These are phyloP conservation scores for Otolemur crassicaudatus DNA, from an alignment of 2,797 vertebrate genomes.

Conservation along the genomic window DNA sequence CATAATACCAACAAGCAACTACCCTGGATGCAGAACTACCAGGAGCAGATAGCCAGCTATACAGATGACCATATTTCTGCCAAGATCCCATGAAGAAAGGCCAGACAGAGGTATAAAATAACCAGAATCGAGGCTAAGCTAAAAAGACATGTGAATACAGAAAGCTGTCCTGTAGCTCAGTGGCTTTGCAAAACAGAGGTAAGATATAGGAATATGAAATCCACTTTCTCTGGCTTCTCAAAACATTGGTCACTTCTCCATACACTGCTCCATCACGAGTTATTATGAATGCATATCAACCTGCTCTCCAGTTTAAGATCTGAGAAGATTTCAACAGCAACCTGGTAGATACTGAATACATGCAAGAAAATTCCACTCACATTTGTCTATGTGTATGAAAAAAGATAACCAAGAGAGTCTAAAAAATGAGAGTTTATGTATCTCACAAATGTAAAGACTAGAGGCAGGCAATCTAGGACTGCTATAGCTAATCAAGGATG, in stretches of 20 bases:
- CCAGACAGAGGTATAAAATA: slow-evolving; percentile 40
- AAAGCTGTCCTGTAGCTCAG: background rate
- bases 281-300: background rate
- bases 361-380: slow-evolving; percentile 14
- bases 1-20: background rate
- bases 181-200: slow-evolving; percentile 36
- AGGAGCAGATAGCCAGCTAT: slow-evolving; percentile 18
- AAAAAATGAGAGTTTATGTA: background rate
- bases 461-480: background rate
- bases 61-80: slow-evolving; percentile 57
- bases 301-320: background rate
- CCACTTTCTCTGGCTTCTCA: background rate
- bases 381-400: background rate
- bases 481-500: background rate
- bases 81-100: background rate
- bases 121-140: background rate
- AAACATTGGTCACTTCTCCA: background rate
- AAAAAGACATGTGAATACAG: slow-evolving; percentile 49
- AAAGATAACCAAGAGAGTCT: background rate
- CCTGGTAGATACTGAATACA: background rate
- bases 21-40: background rate
- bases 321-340: slow-evolving; percentile 9
- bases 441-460: background rate
- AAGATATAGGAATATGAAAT: background rate
- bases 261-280: background rate